Evolutionary conservation across 1,140 invertebrate genomes (phyloP), one percentile per base, ranked within the genome.

Genomic region (Drosophila quadrilineata): DNA sequence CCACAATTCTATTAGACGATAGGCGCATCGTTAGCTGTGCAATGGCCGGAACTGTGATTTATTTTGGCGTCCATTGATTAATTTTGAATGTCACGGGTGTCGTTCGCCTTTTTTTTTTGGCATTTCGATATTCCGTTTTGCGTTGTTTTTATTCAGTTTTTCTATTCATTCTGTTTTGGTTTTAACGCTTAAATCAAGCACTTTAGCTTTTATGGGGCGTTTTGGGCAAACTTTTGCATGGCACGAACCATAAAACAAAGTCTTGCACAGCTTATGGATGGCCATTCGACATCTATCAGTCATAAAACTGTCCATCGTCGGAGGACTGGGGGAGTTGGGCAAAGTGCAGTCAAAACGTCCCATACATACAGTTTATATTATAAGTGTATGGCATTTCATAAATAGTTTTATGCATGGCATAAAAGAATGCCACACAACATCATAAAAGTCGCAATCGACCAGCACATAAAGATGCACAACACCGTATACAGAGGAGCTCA

Each of bases 31-130:
- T 68, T 82, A 53, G 67, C 67, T 54, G 56, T 43, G 50, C 45
- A 79, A 74, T 63, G 65, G 40, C 46, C 69, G 56, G 52, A 84
- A 73, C 56, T 62, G 56, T 65, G 76, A 82, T 82, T 84, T 82
- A 84, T 82, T 53, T 62, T 38, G 41, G 53, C 10, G 29, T 40
- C 41, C 82, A 82, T 84, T 82, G 77, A 82, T 82, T 82, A 76
- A 76, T 77, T 76, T 65, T 50, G 69, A 70, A 57, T 68, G 57
- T 17, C 71, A 28, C 33, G 40, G 33, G 26, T 45, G 28, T 29
- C 24, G 24, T 62, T 29, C 24, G 9, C 22, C 33, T 52, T 62
- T 40, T 46, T 31, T 41, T 36, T 45, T n/a, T n/a, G n/a, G n/a
- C n/a, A n/a, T n/a, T n/a, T n/a, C n/a, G n/a, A n/a, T n/a, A n/a